A percentile compares a stretch with the other conserved stretches of the same genome.
These are phyloP conservation scores for Lophochroa leadbeateri DNA, from an alignment of 2,113 vertebrate species.

Conservation along the genomic window DNA sequence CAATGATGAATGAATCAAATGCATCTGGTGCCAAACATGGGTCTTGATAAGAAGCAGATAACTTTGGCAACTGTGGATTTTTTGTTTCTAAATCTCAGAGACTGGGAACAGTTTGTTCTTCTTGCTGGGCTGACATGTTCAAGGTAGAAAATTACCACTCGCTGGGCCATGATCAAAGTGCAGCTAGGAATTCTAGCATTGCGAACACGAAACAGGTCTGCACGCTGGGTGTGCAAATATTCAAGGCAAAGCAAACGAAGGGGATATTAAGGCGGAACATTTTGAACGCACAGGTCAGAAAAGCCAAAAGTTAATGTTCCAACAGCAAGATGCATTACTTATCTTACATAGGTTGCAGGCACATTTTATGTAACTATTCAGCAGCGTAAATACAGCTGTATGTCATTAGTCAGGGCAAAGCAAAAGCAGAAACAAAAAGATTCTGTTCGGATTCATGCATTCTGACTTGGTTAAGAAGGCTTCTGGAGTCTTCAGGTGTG, in stretches of 20 bases:
- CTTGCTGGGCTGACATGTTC: conserved; percentile 6
- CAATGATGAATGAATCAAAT: conserved; percentile 88
- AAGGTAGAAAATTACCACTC: conserved; percentile 32
- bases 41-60: conserved; percentile 84
- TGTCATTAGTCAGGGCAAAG: neutral
- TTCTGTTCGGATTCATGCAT: neutral
- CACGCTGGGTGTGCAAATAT: neutral
- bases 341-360: neutral
- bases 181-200: neutral
- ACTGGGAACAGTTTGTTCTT: conserved; percentile 32
- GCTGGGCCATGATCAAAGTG: neutral
- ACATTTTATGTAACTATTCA: neutral
- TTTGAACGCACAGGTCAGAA: neutral
- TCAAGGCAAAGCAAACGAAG: neutral
- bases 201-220: neutral
- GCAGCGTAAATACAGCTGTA: neutral
- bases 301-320: neutral
- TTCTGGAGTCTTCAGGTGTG: neutral
- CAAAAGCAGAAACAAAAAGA: neutral
- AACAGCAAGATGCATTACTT: neutral
- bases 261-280: neutral
- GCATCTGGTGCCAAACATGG: conserved; percentile 73
- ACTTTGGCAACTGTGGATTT: conserved; percentile 68
- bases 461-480: neutral
- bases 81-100: conserved; percentile 51